phyloP scores from a whole-genome alignment of 2,888 invertebrate genomes.

The Microplitis deprimator region DNA sequence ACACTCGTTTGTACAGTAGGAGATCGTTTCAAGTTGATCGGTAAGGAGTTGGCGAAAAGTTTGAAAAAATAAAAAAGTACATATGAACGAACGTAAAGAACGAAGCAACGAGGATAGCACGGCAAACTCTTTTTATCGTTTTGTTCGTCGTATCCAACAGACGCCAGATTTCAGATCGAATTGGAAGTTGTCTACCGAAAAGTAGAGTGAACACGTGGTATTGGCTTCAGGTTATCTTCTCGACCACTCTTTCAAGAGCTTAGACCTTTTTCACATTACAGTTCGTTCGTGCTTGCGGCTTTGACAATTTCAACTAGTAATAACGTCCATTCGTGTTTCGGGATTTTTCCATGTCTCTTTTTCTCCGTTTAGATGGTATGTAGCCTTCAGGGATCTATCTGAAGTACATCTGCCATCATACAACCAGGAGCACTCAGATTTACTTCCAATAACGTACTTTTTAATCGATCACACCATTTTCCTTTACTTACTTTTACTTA shows the following conservation, averaged over 20 bases:
- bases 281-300: conserved; percentile 30
- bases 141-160: conserved; percentile 28
- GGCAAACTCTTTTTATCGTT: conserved; percentile 23
- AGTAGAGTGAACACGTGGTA: conserved; percentile 39
- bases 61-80: neutral
- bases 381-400: neutral
- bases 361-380: neutral
- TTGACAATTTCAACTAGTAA: conserved; percentile 43
- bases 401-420: neutral
- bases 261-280: conserved; percentile 31
- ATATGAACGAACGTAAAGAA: neutral
- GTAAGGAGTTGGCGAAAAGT: conserved; percentile 17
- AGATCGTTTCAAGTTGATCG: conserved; percentile 33
- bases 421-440: neutral
- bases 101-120: conserved; percentile 13
- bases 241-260: conserved; percentile 31
- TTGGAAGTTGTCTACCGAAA: conserved; percentile 44
- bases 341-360: conserved; percentile 3
- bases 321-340: conserved; percentile 38
- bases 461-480: conserved; percentile 1
- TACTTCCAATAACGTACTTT: neutral
- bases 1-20: conserved; percentile 19
- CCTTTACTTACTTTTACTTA: neutral
- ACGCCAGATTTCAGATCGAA: conserved; percentile 36
- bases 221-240: conserved; percentile 37